Percentiles rank a stretch among this genome's conserved stretches.
Evolutionary conservation across 1,140 invertebrate genomes (phyloP).

Genomic region (Homalodisca vitripennis): DNA sequence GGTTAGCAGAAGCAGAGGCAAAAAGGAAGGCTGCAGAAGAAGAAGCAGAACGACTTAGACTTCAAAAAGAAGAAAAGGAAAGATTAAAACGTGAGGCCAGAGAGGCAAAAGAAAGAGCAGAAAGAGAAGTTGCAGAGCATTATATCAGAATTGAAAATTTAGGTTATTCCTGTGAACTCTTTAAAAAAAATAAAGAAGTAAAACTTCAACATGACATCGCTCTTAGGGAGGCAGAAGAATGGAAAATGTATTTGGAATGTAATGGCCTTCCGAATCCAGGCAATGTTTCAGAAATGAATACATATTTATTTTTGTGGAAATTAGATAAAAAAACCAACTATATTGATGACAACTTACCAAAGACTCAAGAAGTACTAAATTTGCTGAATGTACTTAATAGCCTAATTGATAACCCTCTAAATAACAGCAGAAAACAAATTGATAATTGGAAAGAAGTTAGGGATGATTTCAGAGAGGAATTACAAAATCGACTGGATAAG

Average conservation of each 20-base stretch:
- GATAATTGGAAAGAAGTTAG: slow-evolving; percentile 52
- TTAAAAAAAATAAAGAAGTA: slow-evolving; percentile 19
- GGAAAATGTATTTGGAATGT: slow-evolving; percentile 60
- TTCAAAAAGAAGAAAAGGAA: slow-evolving; percentile 33
- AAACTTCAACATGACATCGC: slow-evolving; percentile 33
- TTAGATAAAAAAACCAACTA: slow-evolving; percentile 50
- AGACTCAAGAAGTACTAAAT: slow-evolving; percentile 46
- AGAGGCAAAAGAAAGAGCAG: slow-evolving; percentile 30
- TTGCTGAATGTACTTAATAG: slow-evolving; percentile 51
- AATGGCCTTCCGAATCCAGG: slow-evolving; percentile 62
- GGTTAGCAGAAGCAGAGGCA: slow-evolving; percentile 29
- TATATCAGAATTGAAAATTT: slow-evolving; percentile 27
- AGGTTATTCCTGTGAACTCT: slow-evolving; percentile 25
- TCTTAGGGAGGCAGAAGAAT: slow-evolving; percentile 47
- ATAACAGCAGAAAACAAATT: slow-evolving; percentile 41
- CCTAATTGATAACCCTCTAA: slow-evolving; percentile 46
- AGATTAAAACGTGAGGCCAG: slow-evolving; percentile 33
- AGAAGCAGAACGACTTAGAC: slow-evolving; percentile 26
- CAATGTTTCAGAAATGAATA: slow-evolving; percentile 56
- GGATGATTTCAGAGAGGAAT: slow-evolving; percentile 45
- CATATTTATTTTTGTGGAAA: slow-evolving; percentile 61
- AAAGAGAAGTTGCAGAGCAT: slow-evolving; percentile 30
- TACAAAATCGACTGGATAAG: slow-evolving; percentile 51
- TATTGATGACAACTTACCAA: slow-evolving; percentile 47
- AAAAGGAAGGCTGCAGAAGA: slow-evolving; percentile 32